Conservation (phyloP, 23 tunicate genomes). For the Ascidia mentula region DNA sequence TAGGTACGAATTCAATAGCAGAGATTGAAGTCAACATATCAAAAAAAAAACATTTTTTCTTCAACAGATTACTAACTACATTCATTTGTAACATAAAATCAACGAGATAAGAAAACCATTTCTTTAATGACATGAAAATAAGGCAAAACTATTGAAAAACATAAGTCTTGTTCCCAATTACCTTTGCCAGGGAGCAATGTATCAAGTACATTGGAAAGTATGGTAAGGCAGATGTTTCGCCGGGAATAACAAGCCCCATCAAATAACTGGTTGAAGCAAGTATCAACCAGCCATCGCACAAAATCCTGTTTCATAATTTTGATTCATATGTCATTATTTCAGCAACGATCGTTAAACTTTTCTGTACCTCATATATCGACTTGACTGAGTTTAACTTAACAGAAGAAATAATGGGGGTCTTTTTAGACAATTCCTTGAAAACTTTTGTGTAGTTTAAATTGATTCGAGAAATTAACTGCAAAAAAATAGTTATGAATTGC, state of each 20-base stretch:
- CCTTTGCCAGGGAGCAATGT: neutral
- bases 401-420: neutral
- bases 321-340: too few relatives aligned
- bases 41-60: too few relatives aligned
- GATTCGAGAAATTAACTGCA: conserved; percentile 19
- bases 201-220: neutral
- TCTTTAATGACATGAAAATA: too few relatives aligned
- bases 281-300: conserved; percentile 32
- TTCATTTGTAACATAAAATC: too few relatives aligned
- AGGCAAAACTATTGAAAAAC: too few relatives aligned
- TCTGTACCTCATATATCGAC: neutral
- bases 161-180: too few relatives aligned
- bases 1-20: neutral
- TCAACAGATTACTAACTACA: too few relatives aligned
- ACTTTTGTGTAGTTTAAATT: neutral
- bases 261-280: conserved; percentile 25
- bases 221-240: neutral
- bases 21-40: too few relatives aligned
- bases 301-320: conserved; percentile 41
- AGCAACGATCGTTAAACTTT: too few relatives aligned
- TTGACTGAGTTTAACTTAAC: neutral
- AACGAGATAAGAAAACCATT: too few relatives aligned
- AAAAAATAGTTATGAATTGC: neutral
- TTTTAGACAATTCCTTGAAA: neutral
- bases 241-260: conserved; percentile 37